These are phyloP conservation scores for Oscheius sp. DNA, from an alignment of 2,888 invertebrate species.

Conservation along the genomic window DNA sequence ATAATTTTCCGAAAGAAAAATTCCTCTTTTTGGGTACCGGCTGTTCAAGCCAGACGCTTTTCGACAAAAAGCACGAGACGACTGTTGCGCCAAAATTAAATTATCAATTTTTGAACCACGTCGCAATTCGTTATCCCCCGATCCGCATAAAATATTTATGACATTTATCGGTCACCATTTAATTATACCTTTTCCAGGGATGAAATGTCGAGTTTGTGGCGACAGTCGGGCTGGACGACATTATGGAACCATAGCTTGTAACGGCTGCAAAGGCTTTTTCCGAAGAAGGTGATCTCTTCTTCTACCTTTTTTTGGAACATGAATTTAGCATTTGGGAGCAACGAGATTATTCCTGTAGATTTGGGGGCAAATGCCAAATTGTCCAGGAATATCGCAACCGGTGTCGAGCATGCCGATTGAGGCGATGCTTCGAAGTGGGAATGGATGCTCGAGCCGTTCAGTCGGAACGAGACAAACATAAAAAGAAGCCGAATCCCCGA, in stretches of 20 bases:
- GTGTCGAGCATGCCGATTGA: constrained; percentile 55
- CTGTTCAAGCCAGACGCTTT: no score
- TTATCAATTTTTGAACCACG: no score
- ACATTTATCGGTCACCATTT: no score
- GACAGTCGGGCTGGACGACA: constrained; percentile 58
- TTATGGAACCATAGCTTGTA: constrained; percentile 61
- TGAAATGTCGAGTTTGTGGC: constrained; percentile 62
- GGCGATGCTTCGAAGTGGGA: constrained; percentile 58
- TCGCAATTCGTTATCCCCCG: no score
- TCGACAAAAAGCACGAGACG: no score
- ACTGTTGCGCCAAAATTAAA: no score
- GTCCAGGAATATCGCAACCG: constrained; percentile 62
- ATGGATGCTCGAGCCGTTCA: constrained; percentile 63
- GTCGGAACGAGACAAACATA: constrained; percentile 62
- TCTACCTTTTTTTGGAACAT: not conserved
- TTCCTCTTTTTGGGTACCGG: not conserved
- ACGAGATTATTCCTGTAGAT: constrained; percentile 58
- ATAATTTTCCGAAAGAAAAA: not conserved
- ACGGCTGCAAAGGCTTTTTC: constrained; percentile 63
- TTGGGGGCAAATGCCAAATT: constrained; percentile 60
- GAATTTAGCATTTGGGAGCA: constrained; percentile 60
- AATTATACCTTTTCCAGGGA: constrained; percentile 35
- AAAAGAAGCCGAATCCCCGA: constrained; percentile 46
- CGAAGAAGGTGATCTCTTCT: constrained; percentile 45
- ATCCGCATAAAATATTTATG: no score